These are phyloP conservation scores for Galerucella pusilla DNA, from an alignment of 2,888 invertebrate species.

Conservation along the genomic window DNA sequence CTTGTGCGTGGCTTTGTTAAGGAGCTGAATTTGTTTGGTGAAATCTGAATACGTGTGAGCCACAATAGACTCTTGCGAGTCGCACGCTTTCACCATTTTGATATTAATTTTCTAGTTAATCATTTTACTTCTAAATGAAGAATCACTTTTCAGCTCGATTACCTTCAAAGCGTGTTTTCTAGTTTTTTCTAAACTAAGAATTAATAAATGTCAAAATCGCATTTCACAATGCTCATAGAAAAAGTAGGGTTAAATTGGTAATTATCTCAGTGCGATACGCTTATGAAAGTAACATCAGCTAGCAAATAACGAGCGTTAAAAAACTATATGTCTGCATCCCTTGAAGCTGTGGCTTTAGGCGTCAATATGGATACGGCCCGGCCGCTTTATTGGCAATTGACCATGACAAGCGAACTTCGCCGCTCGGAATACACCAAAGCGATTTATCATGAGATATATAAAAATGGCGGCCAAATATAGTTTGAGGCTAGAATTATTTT, in stretches of 20 bases:
- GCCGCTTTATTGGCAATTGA: conserved; percentile 45
- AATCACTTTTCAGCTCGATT: too few species aligned
- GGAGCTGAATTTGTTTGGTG: too few species aligned
- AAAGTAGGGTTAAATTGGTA: neutral
- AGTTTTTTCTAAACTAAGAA: too few species aligned
- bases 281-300: conserved; percentile 9
- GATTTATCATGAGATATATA: conserved; percentile 46
- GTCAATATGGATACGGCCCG: conserved; percentile 40
- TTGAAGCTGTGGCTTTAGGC: conserved; percentile 32
- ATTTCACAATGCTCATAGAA: neutral
- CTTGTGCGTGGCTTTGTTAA: too few species aligned
- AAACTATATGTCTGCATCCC: conserved; percentile 41
- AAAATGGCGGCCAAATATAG: conserved; percentile 39
- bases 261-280: conserved; percentile 1
- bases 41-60: too few species aligned
- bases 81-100: too few species aligned
- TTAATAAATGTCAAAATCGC: neutral
- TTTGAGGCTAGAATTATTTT: conserved; percentile 41
- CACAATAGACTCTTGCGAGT: too few species aligned
- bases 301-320: conserved; percentile 32
- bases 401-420: conserved; percentile 44
- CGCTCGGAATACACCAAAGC: conserved; percentile 18
- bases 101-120: too few species aligned
- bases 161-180: too few species aligned
- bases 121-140: too few species aligned